Evolutionary conservation across 2,888 invertebrate genomes (phyloP).

Genomic region (Clistopyga incitator): DNA sequence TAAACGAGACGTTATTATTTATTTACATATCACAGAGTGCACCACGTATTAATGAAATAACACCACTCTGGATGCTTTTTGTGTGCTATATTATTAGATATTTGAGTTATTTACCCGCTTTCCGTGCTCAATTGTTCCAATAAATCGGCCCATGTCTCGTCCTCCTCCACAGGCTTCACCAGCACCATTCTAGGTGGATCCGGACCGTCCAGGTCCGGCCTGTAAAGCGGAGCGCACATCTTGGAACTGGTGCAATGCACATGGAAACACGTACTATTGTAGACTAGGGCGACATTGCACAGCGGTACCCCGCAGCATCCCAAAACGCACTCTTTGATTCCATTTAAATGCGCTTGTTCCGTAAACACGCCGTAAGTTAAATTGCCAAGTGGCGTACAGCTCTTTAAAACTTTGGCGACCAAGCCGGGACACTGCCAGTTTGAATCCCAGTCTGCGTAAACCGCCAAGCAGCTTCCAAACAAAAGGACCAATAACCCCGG

Average conservation of each 20-base stretch:
- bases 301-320: slow-evolving; percentile 88
- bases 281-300: slow-evolving; percentile 93
- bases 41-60: too few species aligned
- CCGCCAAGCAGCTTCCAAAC: slow-evolving; percentile 73
- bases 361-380: slow-evolving; percentile 86
- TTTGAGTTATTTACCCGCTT: slow-evolving; percentile 71
- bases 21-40: too few species aligned
- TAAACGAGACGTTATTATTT: slow-evolving; percentile 12
- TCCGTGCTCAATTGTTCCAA: slow-evolving; percentile 73
- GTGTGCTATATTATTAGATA: neutral
- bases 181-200: slow-evolving; percentile 91
- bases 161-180: slow-evolving; percentile 89
- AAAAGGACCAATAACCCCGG: slow-evolving; percentile 74
- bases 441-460: slow-evolving; percentile 75
- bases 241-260: slow-evolving; percentile 90
- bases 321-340: slow-evolving; percentile 88
- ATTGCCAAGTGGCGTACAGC: slow-evolving; percentile 86
- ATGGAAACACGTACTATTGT: slow-evolving; percentile 91
- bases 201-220: slow-evolving; percentile 86
- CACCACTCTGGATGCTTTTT: too few species aligned
- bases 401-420: slow-evolving; percentile 86
- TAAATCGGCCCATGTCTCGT: slow-evolving; percentile 85
- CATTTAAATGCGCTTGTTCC: slow-evolving; percentile 85
- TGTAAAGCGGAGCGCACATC: slow-evolving; percentile 89
- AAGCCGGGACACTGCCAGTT: slow-evolving; percentile 84